Evolutionary conservation across 2,113 vertebrate genomes (phyloP).

Genomic region (Scomber colias): DNA sequence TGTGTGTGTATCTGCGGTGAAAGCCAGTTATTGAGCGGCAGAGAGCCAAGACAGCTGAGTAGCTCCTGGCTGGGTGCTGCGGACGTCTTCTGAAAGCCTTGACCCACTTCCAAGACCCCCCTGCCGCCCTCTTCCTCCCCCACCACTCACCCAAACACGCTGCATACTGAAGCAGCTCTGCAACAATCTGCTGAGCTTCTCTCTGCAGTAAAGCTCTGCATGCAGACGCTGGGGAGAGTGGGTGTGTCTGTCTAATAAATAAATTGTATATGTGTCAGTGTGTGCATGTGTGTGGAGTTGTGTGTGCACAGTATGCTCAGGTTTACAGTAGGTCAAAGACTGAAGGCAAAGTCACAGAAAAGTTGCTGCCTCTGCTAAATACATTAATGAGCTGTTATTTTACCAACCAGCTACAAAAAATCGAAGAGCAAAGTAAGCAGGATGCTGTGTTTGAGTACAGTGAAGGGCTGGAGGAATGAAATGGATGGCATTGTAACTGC

Average conservation of each 20-base stretch:
- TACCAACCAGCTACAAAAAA: not conserved
- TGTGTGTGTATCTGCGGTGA: constrained; percentile 6
- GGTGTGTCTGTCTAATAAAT: constrained; percentile 65
- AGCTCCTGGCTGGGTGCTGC: constrained; percentile 45
- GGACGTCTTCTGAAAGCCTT: constrained; percentile 74
- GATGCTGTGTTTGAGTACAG: too few species aligned
- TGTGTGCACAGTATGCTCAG: not conserved
- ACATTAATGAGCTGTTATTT: constrained; percentile 32
- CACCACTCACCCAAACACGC: constrained; percentile 40
- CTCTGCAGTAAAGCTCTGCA: constrained; percentile 44
- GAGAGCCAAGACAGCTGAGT: constrained; percentile 55
- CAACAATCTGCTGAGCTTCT: constrained; percentile 56
- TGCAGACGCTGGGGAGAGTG: constrained; percentile 39
- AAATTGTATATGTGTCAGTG: constrained; percentile 43
- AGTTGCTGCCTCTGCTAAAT: constrained; percentile 48
- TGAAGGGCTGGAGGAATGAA: too few species aligned
- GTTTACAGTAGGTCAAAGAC: constrained; percentile 22
- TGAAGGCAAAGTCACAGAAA: constrained; percentile 37
- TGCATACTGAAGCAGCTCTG: constrained; percentile 69
- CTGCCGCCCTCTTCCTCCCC: constrained; percentile 10
- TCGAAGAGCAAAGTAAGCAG: too few species aligned
- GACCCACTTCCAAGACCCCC: constrained; percentile 74
- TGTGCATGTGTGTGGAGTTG: not conserved
- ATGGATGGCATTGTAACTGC: too few species aligned
- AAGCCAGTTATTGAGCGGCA: constrained; percentile 39